These are phyloP conservation scores for Drosophila micromelanica DNA, from an alignment of 1,140 invertebrate genomes.

Conservation along the genomic window DNA sequence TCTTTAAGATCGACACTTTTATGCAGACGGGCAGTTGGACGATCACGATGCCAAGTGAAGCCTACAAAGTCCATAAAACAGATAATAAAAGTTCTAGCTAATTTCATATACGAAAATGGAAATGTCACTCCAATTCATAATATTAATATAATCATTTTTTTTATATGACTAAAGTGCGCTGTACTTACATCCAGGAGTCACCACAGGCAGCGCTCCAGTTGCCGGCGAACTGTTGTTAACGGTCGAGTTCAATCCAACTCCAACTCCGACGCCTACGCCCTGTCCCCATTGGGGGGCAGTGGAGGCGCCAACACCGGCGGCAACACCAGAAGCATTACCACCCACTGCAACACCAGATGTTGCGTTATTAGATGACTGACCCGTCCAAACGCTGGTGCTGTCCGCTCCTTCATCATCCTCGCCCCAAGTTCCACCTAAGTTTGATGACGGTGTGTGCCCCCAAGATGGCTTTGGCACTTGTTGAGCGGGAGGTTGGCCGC, in stretches of 20 bases:
- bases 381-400: constrained; percentile 91
- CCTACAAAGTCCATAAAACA: no score
- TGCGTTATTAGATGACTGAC: constrained; percentile 84
- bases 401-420: constrained; percentile 93
- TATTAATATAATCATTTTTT: no score
- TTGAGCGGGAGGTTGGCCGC: constrained; percentile 94
- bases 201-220: constrained; percentile 47
- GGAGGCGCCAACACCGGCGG: constrained; percentile 58
- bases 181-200: constrained; percentile 53
- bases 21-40: no score
- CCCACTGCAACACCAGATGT: constrained; percentile 59
- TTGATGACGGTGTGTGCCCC: constrained; percentile 95
- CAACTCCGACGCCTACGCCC: constrained; percentile 58
- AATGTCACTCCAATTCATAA: no score
- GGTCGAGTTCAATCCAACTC: constrained; percentile 33
- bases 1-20: no score
- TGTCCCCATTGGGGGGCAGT: constrained; percentile 72
- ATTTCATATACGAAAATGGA: no score
- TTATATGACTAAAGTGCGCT: no score
- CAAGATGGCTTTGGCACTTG: constrained; percentile 93
- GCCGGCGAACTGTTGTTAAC: constrained; percentile 48
- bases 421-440: constrained; percentile 97
- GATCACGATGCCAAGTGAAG: no score
- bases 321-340: constrained; percentile 61
- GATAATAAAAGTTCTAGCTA: no score